phyloP scores from a whole-genome alignment of 2,888 invertebrate species.

The Geotrupes spiniger region DNA sequence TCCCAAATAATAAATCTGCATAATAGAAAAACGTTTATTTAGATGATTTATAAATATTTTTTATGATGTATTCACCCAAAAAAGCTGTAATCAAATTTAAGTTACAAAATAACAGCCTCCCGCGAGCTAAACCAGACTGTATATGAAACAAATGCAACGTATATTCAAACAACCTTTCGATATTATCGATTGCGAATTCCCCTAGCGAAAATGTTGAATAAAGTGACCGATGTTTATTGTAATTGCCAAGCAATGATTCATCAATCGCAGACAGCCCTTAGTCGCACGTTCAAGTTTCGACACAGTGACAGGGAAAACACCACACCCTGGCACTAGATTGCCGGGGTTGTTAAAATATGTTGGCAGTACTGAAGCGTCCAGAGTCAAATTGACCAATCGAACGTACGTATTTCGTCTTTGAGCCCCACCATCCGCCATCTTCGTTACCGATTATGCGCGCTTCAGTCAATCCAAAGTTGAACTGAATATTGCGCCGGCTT shows the following conservation, averaged over 20 bases:
- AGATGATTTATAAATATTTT: no score
- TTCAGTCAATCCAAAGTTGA: conserved; percentile 43
- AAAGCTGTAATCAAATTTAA: no score
- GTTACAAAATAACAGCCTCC: no score
- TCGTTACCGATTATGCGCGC: conserved; percentile 40
- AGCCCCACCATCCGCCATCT: conserved; percentile 45
- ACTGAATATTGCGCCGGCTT: conserved; percentile 34
- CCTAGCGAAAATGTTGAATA: no score
- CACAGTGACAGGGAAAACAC: conserved; percentile 24
- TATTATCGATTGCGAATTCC: no score
- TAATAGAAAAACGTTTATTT: no score
- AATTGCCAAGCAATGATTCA: not conserved
- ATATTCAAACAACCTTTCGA: no score
- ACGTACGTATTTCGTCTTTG: conserved; percentile 29
- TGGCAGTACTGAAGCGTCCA: conserved; percentile 40
- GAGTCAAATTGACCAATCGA: conserved; percentile 41
- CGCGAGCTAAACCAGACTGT: no score
- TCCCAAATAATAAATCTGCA: no score
- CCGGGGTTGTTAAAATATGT: conserved; percentile 24
- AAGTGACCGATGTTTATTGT: no score
- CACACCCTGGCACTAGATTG: conserved; percentile 32
- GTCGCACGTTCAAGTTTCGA: not conserved
- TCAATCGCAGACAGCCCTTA: not conserved
- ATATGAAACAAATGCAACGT: no score
- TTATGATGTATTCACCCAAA: no score